phyloP scores from a whole-genome alignment of 2,888 invertebrate genomes.

The Rotaria magnacalcarata region DNA sequence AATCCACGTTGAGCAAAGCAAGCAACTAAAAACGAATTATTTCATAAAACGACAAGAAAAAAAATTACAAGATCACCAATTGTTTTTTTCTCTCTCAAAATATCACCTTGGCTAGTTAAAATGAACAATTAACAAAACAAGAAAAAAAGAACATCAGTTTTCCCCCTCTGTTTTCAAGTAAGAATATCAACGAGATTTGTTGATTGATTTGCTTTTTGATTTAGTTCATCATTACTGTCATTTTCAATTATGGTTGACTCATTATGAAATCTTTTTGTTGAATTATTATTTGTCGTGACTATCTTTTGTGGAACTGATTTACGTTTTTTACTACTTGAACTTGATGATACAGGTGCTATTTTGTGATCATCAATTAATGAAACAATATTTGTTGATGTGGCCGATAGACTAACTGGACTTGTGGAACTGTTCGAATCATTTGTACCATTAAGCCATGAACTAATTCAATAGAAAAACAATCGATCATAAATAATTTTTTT shows the following conservation, averaged over 20 bases:
- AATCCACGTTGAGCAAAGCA: conserved; percentile 20
- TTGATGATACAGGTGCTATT: neutral
- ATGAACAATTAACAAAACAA: neutral
- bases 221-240: neutral
- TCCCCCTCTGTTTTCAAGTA: neutral
- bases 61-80: conserved; percentile 22
- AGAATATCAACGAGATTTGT: conserved; percentile 2
- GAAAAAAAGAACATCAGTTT: too few relatives aligned
- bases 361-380: neutral
- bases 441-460: neutral
- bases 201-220: neutral
- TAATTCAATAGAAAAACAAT: neutral
- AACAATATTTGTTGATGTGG: neutral
- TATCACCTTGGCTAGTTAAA: conserved; percentile 29
- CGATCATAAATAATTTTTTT: neutral
- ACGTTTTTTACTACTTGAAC: conserved; percentile 33
- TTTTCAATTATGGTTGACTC: neutral
- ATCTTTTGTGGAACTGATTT: conserved; percentile 30
- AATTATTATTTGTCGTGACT: neutral
- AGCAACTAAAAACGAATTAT: conserved; percentile 11
- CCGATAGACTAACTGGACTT: too few relatives aligned
- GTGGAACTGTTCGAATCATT: neutral
- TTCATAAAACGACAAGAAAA: conserved; percentile 3
- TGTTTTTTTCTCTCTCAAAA: neutral
- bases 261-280: neutral